These are phyloP conservation scores for Nymphalis polychloros DNA, from an alignment of 2,888 invertebrate species.

Conservation along the genomic window DNA sequence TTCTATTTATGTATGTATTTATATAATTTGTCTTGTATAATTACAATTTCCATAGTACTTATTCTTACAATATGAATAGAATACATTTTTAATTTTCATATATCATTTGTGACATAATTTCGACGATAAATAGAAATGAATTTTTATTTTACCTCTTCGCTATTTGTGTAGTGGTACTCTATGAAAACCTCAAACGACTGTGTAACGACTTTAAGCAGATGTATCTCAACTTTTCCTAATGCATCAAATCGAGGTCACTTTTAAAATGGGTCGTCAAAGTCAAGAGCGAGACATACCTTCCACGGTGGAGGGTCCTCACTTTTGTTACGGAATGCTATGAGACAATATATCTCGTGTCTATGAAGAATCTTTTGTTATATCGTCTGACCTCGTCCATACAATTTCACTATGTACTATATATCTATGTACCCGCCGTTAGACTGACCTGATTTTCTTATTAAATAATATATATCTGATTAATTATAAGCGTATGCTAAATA, in stretches of 20 bases:
- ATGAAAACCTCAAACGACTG: not conserved
- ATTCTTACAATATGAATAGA: too few species aligned
- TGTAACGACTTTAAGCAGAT: not conserved
- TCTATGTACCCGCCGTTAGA: conserved; percentile 10
- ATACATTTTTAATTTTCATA: too few species aligned
- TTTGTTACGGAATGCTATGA: conserved; percentile 17
- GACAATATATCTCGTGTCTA: conserved; percentile 27
- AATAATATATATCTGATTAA: not conserved
- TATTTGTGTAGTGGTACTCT: too few species aligned
- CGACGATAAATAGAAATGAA: too few species aligned
- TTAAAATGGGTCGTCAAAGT: conserved; percentile 2
- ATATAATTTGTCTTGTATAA: too few species aligned
- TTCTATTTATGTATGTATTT: not conserved
- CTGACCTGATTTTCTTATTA: conserved; percentile 18
- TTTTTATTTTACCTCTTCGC: too few species aligned
- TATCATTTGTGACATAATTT: too few species aligned
- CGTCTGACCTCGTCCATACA: conserved; percentile 23
- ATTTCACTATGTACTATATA: conserved; percentile 18
- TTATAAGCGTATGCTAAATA: not conserved
- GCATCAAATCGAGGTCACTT: not conserved
- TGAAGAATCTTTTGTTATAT: conserved; percentile 24
- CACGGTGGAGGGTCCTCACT: conserved; percentile 19
- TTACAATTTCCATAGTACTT: too few species aligned
- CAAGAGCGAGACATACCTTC: conserved; percentile 14
- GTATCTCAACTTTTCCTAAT: not conserved